phyloP scores from a whole-genome alignment of 1,140 invertebrate species.

The Cydia amplana region DNA sequence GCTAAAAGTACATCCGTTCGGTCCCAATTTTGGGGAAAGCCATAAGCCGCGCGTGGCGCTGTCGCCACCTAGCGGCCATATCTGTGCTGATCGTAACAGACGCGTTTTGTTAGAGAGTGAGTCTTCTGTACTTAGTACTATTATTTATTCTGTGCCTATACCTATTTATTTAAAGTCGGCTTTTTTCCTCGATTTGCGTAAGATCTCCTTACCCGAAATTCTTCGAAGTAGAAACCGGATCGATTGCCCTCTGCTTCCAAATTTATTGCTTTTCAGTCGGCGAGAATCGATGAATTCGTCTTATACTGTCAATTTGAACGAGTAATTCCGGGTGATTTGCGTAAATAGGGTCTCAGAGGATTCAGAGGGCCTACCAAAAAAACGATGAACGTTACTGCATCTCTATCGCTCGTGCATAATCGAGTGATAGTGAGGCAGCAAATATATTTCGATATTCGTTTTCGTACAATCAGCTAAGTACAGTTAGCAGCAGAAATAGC shows the following conservation, averaged over 20 bases:
- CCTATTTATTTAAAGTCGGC: no score
- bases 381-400: background rate
- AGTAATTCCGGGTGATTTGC: background rate
- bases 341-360: background rate
- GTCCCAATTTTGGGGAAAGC: no score
- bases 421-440: no score
- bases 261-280: background rate
- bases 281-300: background rate
- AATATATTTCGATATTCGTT: no score
- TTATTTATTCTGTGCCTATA: no score
- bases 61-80: no score
- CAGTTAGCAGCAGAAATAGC: no score
- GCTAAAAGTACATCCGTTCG: no score
- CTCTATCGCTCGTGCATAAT: background rate
- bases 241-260: background rate
- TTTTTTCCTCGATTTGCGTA: background rate
- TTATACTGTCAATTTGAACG: conserved; percentile 1
- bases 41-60: no score
- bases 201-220: background rate
- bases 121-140: no score
- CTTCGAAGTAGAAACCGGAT: background rate
- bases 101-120: no score
- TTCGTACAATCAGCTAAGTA: background rate
- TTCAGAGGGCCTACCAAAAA: background rate
- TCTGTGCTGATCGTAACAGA: no score